A percentile compares a stretch with the other conserved stretches of the same genome.
Conservation (phyloP, 2,797 vertebrate genomes). For the Parotocinclus haroldoi region DNA sequence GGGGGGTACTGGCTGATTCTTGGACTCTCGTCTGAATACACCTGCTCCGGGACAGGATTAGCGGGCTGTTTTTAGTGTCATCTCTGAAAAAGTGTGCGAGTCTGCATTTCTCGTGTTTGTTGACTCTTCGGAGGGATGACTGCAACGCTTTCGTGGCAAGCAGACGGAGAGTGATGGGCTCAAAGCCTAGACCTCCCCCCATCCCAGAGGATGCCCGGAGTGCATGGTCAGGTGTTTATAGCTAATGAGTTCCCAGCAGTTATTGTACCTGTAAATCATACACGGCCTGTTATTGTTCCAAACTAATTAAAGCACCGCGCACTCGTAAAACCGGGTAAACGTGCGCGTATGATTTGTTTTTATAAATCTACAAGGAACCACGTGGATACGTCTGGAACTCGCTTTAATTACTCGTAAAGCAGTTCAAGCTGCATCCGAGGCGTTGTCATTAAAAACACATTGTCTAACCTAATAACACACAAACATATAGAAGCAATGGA, state of each 20-base stretch:
- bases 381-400: too few species aligned
- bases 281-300: too few species aligned
- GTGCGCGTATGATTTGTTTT: too few species aligned
- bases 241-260: constrained; percentile 42
- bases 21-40: constrained; percentile 40
- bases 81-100: constrained; percentile 7
- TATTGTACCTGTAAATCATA: constrained; percentile 26
- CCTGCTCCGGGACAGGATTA: constrained; percentile 53
- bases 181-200: neutral
- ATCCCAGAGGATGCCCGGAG: constrained; percentile 3
- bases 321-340: too few species aligned
- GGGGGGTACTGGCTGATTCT: constrained; percentile 26
- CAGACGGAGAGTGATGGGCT: neutral
- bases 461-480: too few species aligned
- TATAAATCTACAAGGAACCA: too few species aligned
- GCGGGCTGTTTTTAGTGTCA: constrained; percentile 18
- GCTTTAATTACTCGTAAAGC: too few species aligned
- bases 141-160: too few species aligned
- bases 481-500: too few species aligned
- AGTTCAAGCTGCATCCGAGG: too few species aligned
- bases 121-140: neutral
- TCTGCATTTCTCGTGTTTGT: constrained; percentile 28
- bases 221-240: constrained; percentile 18
- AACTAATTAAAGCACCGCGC: too few species aligned
- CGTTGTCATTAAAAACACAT: too few species aligned